A percentile compares a stretch with the other conserved stretches of the same genome.
These are phyloP conservation scores for Echinometra lucunter DNA, from an alignment of 53 echinoderm and acorn worm species.

Conservation along the genomic window DNA sequence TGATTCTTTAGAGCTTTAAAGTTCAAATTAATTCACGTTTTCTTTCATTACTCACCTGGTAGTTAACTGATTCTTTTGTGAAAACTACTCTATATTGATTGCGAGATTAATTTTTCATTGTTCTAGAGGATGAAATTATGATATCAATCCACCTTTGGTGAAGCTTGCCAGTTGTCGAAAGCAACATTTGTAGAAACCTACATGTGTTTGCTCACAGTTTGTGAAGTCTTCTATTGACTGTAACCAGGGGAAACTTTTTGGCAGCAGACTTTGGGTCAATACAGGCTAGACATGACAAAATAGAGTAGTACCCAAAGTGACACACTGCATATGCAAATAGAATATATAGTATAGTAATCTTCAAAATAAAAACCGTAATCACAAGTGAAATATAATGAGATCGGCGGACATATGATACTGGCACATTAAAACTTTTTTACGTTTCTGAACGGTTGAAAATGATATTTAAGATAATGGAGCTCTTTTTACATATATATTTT, in stretches of 20 bases:
- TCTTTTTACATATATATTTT: no score
- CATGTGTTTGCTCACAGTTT: neutral
- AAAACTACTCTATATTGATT: no score
- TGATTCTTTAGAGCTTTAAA: no score
- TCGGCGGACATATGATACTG: neutral
- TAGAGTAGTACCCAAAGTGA: neutral
- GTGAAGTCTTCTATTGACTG: neutral
- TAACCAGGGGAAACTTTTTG: neutral
- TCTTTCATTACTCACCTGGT: no score
- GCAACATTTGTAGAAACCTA: neutral
- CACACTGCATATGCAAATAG: neutral
- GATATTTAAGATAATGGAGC: no score
- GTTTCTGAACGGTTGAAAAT: no score
- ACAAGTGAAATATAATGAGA: neutral
- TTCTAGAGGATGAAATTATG: neutral
- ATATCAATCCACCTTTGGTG: neutral
- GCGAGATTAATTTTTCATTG: no score
- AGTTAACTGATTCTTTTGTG: no score
- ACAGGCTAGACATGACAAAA: neutral
- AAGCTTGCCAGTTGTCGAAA: neutral
- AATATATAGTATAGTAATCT: neutral
- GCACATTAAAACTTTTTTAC: neutral
- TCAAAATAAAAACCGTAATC: neutral
- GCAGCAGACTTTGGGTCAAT: slow-evolving; percentile 1
- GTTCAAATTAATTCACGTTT: no score